Base-by-base conservation (phyloP, 2,888 invertebrate species). In the Arctia plantaginis region DNA sequence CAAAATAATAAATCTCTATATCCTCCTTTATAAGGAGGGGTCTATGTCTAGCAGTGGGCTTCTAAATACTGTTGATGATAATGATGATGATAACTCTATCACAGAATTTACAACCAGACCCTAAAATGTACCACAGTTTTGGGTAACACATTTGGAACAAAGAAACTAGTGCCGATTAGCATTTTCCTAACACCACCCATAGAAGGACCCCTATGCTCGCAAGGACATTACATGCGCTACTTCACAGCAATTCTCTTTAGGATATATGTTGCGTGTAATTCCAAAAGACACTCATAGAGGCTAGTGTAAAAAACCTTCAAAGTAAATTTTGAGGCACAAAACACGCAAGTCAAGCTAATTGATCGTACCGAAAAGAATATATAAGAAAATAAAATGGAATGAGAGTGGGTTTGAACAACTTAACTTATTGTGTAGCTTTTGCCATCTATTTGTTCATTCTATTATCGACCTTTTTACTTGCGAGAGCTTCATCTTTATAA, bases 361-460 rank as follows among this genome's bases (percentile, higher is more conserved):
- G 62, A 62, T 18, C 30, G 18, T 27, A 62, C 62, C 4, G 18
- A 62, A n/a, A 55, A 55, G 55, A 23, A 51, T 51, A 51, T 41
- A 51, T 39, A 77, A 74, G 23, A n/a, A 74, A 79, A 81, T 77
- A 69, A 75, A 80, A 66, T 51, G 72, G 62, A 77, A 77, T 73
- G 72, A 62, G 51, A 71, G 44, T 35, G 55, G 39, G 55, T 64
- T 77, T 59, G 35, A 55, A 71, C 51, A 65, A 77, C 66, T 71
- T 77, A 77, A 81, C 74, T 75, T 74, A 74, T 77, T 67, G 70
- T 74, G 39, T 33, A 51, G 41, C 47, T 72, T n/a, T 68, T 18
- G n/a, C 30, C 70, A 66, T 77, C 47, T 77, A 69, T 73, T 71
- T 30, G 64, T 18, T 72, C 44, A 13, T 51, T 30, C 44, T 51